Percentiles rank a stretch among this genome's conserved stretches.
Conservation (phyloP, 1,140 invertebrate species). For the Spodoptera litura region DNA sequence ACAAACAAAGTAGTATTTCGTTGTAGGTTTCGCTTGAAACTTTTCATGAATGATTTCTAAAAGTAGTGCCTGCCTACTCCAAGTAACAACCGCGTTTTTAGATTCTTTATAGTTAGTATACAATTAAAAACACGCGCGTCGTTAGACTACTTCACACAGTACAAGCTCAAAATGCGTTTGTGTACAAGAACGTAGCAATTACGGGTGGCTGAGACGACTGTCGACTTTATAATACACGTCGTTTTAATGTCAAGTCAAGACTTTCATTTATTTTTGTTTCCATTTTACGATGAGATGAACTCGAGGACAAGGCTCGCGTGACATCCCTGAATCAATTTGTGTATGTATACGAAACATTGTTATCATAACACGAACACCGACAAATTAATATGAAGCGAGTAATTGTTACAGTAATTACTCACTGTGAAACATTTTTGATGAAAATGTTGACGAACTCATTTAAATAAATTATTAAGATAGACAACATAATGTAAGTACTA, state of each 20-base stretch:
- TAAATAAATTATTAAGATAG: neutral
- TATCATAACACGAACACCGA: neutral
- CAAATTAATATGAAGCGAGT: neutral
- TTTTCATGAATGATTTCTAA: no score
- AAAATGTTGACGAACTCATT: slow-evolving; percentile 6
- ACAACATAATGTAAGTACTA: slow-evolving; percentile 9
- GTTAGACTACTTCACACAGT: neutral
- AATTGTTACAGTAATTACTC: neutral
- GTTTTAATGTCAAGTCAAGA: slow-evolving; percentile 24
- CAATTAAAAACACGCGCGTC: slow-evolving; percentile 24
- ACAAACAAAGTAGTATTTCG: no score
- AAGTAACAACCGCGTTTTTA: no score
- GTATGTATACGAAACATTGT: neutral
- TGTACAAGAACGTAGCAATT: slow-evolving; percentile 10
- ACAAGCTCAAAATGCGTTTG: neutral
- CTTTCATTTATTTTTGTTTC: slow-evolving; percentile 25
- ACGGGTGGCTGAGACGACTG: slow-evolving; percentile 8
- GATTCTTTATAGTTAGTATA: neutral
- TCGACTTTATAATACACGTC: slow-evolving; percentile 34
- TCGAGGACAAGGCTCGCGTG: neutral
- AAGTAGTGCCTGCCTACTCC: no score
- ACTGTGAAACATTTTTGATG: neutral
- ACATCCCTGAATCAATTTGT: slow-evolving; percentile 25
- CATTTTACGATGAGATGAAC: slow-evolving; percentile 1
- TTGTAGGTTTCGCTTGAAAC: no score